Percentiles rank a stretch among this genome's conserved stretches.
phyloP scores from a whole-genome alignment of 2,113 vertebrate species.

The Butorides virescens region DNA sequence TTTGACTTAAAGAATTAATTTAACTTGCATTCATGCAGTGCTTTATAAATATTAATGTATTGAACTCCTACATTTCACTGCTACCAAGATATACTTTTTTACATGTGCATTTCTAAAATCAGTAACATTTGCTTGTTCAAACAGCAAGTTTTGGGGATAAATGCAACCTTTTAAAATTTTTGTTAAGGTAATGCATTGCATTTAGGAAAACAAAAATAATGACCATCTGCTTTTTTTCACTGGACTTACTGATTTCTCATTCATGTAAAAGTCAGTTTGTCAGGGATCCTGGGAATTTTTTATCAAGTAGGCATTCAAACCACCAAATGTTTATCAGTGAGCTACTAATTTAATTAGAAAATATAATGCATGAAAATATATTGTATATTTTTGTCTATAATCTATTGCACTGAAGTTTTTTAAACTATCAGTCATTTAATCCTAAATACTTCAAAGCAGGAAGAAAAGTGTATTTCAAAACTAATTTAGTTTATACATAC shows the following conservation, averaged over 20 bases:
- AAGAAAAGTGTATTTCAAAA: not conserved
- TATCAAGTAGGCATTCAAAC: not conserved
- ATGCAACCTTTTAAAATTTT: not conserved
- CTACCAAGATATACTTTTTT: slow-evolving; percentile 29
- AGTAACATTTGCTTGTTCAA: not conserved
- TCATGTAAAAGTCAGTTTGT: not conserved
- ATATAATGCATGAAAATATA: not conserved
- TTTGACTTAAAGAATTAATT: slow-evolving; percentile 60
- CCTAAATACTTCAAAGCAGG: not conserved
- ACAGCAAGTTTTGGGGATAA: not conserved
- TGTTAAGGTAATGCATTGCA: not conserved
- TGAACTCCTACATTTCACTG: slow-evolving; percentile 20
- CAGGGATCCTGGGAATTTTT: not conserved
- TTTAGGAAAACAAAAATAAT: not conserved
- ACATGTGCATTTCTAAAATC: not conserved
- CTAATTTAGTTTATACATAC: not conserved
- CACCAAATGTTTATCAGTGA: not conserved
- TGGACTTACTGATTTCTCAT: not conserved
- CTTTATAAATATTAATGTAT: slow-evolving; percentile 66
- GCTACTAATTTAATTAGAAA: not conserved
- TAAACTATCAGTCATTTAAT: not conserved
- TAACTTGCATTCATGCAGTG: slow-evolving; percentile 51
- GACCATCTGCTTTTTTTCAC: not conserved
- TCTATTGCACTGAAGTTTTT: not conserved
- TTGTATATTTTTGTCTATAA: not conserved